A percentile compares a stretch with the other conserved stretches of the same genome.
phyloP scores from a whole-genome alignment of 2,797 vertebrate genomes.

The Darevskia mixta region DNA sequence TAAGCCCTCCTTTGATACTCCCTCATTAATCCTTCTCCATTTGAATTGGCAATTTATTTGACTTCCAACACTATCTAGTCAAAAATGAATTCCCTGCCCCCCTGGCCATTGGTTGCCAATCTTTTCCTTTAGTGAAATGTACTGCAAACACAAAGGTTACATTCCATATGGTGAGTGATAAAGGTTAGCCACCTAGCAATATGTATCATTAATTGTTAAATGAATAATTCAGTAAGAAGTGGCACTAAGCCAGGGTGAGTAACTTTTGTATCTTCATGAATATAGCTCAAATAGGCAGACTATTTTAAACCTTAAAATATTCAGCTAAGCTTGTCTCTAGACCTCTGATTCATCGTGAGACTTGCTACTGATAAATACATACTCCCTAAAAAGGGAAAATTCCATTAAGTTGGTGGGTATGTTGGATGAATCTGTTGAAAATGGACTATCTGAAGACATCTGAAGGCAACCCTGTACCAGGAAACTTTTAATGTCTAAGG shows the following conservation, averaged over 20 bases:
- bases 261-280: conserved; percentile 15
- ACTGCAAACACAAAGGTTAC: conserved; percentile 8
- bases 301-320: conserved; percentile 21
- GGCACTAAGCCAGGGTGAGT: not conserved
- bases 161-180: conserved; percentile 7
- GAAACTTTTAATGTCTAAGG: no score
- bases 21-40: not conserved
- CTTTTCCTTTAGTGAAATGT: not conserved
- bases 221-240: conserved; percentile 22
- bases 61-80: not conserved
- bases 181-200: conserved; percentile 28
- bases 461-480: no score
- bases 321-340: conserved; percentile 27
- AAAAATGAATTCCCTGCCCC: not conserved
- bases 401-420: no score
- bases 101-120: not conserved
- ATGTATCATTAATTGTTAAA: conserved; percentile 27
- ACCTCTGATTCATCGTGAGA: not conserved
- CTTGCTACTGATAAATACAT: not conserved
- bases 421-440: no score
- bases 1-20: not conserved
- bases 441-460: no score
- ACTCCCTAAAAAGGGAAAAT: not conserved
- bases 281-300: not conserved
- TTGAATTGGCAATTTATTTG: conserved; percentile 11